Conservation (phyloP, 2,113 vertebrate species). For the Dipodomys spectabilis region DNA sequence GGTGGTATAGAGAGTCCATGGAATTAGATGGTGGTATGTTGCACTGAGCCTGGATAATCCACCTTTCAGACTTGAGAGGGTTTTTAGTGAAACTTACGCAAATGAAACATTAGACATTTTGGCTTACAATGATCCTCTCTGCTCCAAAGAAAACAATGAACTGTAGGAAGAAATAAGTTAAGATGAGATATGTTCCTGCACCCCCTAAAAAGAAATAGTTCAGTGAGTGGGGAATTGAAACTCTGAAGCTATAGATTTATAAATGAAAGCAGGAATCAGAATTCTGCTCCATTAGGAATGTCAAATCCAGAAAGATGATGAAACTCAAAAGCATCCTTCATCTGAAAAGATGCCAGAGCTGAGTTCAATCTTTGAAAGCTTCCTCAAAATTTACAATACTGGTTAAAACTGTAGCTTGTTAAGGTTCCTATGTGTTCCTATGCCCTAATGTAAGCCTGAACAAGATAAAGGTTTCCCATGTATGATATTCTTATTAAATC, state of each 20-base stretch:
- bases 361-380: neutral
- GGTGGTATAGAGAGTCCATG: neutral
- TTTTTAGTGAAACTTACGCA: neutral
- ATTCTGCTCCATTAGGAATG: neutral
- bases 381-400: neutral
- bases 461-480: neutral
- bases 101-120: slow-evolving; percentile 11
- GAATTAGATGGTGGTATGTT: neutral
- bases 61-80: neutral
- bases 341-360: neutral
- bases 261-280: neutral
- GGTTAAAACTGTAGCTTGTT: neutral
- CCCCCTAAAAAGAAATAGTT: neutral
- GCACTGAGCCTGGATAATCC: neutral
- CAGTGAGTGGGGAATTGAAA: neutral
- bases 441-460: neutral
- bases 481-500: neutral
- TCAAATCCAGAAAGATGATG: neutral
- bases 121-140: slow-evolving; percentile 17
- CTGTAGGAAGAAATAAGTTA: neutral
- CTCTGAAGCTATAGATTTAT: neutral
- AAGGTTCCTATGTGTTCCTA: neutral
- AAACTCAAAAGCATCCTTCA: neutral
- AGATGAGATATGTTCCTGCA: neutral
- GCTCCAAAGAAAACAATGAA: slow-evolving; percentile 3